Conservation (phyloP, 2,888 invertebrate genomes). For the Torymus texanus region DNA sequence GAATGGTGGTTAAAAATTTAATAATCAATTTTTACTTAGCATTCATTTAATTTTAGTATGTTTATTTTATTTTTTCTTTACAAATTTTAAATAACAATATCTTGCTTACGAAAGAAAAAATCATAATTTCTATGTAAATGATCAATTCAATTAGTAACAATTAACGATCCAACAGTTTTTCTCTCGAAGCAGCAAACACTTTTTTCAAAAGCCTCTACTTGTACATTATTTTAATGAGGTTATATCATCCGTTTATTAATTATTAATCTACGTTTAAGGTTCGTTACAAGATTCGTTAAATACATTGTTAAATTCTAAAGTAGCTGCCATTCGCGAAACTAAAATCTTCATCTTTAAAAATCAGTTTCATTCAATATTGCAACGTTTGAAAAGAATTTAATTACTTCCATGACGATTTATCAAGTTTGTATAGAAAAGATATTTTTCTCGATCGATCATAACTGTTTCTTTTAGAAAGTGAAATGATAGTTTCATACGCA, state of each 20-base stretch:
- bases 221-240: conserved; percentile 48
- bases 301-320: conserved; percentile 40
- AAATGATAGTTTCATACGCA: not conserved
- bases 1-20: conserved; percentile 39
- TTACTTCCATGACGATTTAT: too few relatives aligned
- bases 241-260: conserved; percentile 41
- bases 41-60: conserved; percentile 21
- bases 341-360: conserved; percentile 6
- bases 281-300: conserved; percentile 47
- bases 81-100: conserved; percentile 49
- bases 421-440: too few relatives aligned
- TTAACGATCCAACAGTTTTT: conserved; percentile 51
- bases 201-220: conserved; percentile 54
- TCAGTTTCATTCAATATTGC: too few relatives aligned
- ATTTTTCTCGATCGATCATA: too few relatives aligned
- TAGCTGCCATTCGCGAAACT: conserved; percentile 29
- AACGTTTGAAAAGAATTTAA: too few relatives aligned
- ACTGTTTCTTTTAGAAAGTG: not conserved
- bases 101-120: conserved; percentile 30
- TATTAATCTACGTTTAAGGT: conserved; percentile 34
- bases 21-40: conserved; percentile 19
- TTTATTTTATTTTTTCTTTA: conserved; percentile 35
- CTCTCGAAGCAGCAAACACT: conserved; percentile 49
- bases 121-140: conserved; percentile 18
- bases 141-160: conserved; percentile 49